Conservation (phyloP, 2,113 vertebrate species). For the Amazona guildingii region DNA sequence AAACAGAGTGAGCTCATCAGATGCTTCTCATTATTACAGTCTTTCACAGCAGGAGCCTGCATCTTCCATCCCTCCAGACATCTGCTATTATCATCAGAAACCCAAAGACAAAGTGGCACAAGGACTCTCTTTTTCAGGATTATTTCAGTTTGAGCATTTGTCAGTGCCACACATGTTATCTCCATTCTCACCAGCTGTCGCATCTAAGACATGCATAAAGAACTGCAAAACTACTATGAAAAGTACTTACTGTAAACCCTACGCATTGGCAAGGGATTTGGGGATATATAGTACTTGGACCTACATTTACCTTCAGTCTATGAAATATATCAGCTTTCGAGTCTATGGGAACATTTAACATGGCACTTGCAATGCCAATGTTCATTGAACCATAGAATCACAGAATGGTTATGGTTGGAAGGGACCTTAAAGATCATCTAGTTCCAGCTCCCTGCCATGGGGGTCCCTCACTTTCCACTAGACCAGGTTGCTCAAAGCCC, state of each 20-base stretch:
- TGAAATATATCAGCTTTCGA: neutral
- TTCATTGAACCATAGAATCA: neutral
- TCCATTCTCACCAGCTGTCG: neutral
- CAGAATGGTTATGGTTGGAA: neutral
- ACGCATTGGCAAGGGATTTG: neutral
- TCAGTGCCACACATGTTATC: neutral
- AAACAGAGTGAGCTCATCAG: slow-evolving; percentile 42
- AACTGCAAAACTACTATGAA: slow-evolving; percentile 1
- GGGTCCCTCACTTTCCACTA: neutral
- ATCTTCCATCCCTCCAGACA: slow-evolving; percentile 30
- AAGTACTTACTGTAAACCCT: slow-evolving; percentile 8
- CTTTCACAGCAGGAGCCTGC: slow-evolving; percentile 35
- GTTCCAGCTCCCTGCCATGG: neutral
- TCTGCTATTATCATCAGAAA: slow-evolving; percentile 39
- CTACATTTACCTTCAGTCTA: neutral
- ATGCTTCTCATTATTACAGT: slow-evolving; percentile 26
- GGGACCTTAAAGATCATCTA: neutral
- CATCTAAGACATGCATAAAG: neutral
- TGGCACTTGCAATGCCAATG: neutral
- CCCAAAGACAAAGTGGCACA: neutral
- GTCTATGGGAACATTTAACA: neutral
- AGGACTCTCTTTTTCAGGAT: neutral
- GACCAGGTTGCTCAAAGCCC: neutral
- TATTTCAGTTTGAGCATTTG: slow-evolving; percentile 18
- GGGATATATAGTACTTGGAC: neutral